Evolutionary conservation across 2,113 vertebrate species (phyloP), one percentile per base, ranked within the genome.

Genomic region (Salvator merianae): DNA sequence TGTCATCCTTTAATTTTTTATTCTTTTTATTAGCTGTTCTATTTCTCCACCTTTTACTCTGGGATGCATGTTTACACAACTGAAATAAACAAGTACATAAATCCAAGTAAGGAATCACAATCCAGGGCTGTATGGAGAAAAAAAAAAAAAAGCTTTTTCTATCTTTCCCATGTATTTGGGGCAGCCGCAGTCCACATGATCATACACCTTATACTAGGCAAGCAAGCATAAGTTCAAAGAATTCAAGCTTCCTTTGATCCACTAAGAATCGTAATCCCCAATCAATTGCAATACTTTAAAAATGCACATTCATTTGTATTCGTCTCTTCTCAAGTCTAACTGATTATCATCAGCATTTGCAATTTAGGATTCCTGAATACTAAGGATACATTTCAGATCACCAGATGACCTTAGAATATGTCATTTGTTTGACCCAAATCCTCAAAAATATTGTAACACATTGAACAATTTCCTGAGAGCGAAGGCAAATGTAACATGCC

Each of bases 251-350:
- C 24, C 83, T 85, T 85, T 85, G 83, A 85, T 85, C 83, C 83
- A 85, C 83, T 43, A 79, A 85, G 83, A 77, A 79, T 79, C 38
- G 32, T 85, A 79, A 85, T 85, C 83, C 83, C 77, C 83, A 85
- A 85, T 85, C 83, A 85, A 85, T 85, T 79, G 77, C 77, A 47
- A 72, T 72, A 50, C 68, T 85, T 85, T 73, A 65, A 79, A 84
- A 79, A 85, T 79, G 83, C 69, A 79, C 83, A 85, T 79, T 85
- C 69, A 55, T 85, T 79, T 79, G 69, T 85, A 85, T 85, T 85
- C 55, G 16, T 50, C 77, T 79, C 53, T 55, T 63, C 68, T 79
- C 68, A 72, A 30, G 72, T 68, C 40, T 65, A 24, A 28, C 69
- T 85, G 68, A 85, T 79, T 85, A 85, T 85, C 77, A 85, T 59